Percentiles rank a stretch among this genome's conserved stretches.
Conservation (phyloP, 2,888 invertebrate species). For the Ferrisia virgata region DNA sequence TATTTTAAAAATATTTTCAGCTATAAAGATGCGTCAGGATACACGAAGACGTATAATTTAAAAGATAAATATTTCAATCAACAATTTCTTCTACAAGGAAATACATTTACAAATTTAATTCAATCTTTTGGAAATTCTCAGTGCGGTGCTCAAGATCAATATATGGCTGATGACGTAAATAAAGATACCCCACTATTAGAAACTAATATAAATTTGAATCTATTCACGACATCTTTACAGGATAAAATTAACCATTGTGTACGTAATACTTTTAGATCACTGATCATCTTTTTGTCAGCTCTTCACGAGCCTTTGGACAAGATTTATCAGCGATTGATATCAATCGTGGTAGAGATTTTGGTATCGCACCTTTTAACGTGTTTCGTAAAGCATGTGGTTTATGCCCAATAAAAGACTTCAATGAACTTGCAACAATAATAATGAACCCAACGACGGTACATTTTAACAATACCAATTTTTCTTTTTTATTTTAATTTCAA, state of each 20-base stretch:
- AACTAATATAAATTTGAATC: no score
- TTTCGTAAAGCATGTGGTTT: slow-evolving; percentile 75
- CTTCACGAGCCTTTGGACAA: slow-evolving; percentile 67
- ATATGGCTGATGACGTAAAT: not conserved
- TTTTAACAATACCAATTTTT: not conserved
- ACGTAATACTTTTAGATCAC: slow-evolving; percentile 58
- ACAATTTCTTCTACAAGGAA: slow-evolving; percentile 10
- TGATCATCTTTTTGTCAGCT: slow-evolving; percentile 64
- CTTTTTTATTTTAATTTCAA: no score
- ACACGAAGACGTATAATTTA: not conserved
- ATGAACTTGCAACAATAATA: slow-evolving; percentile 58
- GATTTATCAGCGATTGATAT: slow-evolving; percentile 80
- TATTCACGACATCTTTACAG: no score
- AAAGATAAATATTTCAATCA: slow-evolving; percentile 38
- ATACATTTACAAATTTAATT: slow-evolving; percentile 2
- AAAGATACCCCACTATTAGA: not conserved
- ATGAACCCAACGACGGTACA: not conserved
- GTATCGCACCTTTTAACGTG: slow-evolving; percentile 73
- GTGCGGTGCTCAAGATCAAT: slow-evolving; percentile 32
- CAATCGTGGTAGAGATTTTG: slow-evolving; percentile 83
- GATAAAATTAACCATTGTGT: no score
- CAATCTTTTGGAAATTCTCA: not conserved
- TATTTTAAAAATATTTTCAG: not conserved
- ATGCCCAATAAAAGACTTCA: slow-evolving; percentile 64
- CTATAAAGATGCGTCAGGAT: not conserved